Base-by-base conservation (phyloP, 2,888 invertebrate genomes). In the Allophyes oxyacanthae region DNA sequence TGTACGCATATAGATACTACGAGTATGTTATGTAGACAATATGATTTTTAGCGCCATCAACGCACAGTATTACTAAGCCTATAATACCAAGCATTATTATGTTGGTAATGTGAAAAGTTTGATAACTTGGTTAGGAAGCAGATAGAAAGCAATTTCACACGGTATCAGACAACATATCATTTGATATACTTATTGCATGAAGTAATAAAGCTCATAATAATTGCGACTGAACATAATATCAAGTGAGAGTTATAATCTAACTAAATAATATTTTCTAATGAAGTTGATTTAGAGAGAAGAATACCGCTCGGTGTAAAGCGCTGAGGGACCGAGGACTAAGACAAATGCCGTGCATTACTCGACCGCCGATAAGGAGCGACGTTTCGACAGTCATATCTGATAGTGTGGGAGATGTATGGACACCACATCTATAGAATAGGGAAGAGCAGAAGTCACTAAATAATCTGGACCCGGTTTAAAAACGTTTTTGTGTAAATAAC, bases 301-400 rank as follows among this genome's bases (percentile, higher is more conserved):
- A 87, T 86, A 84, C 83, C 81, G 83, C 82, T 28, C 28, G 8
- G 6, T 28, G 5, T 28, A 28, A 28, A 28, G 6, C 28, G 8
- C 28, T 28, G 78, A 83, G 83, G 79, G 84, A 79, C 74, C 76
- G 75, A 59, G 66, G 74, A 72, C 66, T 73, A 80, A 88, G 90
- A 91, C 86, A 86, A 88, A 92, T 90, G 73, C 73, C 80, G 72
- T 75, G 81, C 89, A 91, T 91, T 91, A 90, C 83, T 89, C 80
- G 72, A 62, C 63, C 61, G 70, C 75, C 85, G 92, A 91, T 90
- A 90, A 86, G 83, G 8, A 78, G 84, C 74, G 65, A 81, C 82
- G 81, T 88, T 90, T 87, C 86, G 86, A 84, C 86, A 82, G 83
- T 82, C 83, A 79, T 81, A 85, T 86, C 84, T 79, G 86, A 89